Percentiles rank a stretch among this genome's conserved stretches.
Conservation (phyloP, 2,888 invertebrate species). For the Tinea pellionella region DNA sequence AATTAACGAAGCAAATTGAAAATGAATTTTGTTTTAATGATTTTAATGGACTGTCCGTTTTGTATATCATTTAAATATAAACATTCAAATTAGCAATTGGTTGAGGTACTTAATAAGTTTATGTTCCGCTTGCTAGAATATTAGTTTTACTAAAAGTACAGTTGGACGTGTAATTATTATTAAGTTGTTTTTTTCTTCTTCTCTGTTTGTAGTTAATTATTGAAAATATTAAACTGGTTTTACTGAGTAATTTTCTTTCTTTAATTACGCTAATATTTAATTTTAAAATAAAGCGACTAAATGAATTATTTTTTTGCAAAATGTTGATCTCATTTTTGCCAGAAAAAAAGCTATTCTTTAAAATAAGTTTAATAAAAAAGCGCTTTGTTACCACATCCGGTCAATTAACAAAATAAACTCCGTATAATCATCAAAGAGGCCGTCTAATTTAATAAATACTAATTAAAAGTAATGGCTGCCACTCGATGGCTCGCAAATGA, state of each 20-base stretch:
- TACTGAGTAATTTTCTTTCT: no score
- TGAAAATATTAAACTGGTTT: no score
- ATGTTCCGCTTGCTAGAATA: not conserved
- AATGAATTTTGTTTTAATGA: conserved; percentile 10
- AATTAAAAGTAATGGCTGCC: conserved; percentile 54
- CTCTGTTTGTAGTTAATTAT: no score
- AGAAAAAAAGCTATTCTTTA: not conserved
- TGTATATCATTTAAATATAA: not conserved
- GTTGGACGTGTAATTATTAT: no score
- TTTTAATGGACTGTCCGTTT: conserved; percentile 5
- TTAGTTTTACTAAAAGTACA: no score
- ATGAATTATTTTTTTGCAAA: not conserved
- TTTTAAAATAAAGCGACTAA: no score
- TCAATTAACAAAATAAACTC: conserved; percentile 22
- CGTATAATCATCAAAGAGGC: conserved; percentile 35
- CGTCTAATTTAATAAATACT: conserved; percentile 39
- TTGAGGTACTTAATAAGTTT: not conserved
- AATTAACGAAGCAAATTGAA: conserved; percentile 13
- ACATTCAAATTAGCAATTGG: conserved; percentile 1
- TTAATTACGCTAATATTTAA: no score
- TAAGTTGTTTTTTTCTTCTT: no score
- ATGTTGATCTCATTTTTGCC: not conserved
- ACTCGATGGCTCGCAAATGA: conserved; percentile 49
- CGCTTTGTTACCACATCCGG: conserved; percentile 8
- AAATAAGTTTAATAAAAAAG: not conserved